These are phyloP conservation scores for Pyrrhura leucotis DNA, from an alignment of 2,797 vertebrate genomes.

Conservation along the genomic window DNA sequence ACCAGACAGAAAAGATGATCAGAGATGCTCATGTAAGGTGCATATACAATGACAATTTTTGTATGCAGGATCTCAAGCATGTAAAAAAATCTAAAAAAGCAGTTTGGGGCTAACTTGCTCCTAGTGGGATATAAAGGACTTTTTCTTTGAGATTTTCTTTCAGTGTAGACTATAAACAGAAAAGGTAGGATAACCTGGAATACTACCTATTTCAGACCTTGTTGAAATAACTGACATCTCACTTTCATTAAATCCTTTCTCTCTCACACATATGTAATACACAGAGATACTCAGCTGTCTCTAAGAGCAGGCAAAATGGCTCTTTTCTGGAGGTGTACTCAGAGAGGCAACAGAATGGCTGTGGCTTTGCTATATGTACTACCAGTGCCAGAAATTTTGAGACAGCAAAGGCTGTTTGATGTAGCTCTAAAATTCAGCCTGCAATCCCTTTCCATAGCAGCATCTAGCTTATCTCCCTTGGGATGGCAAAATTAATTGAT, in stretches of 20 bases:
- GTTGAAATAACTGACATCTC: neutral
- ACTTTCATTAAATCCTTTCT: neutral
- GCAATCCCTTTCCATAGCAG: neutral
- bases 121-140: neutral
- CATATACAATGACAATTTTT: neutral
- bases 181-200: neutral
- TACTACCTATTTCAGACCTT: neutral
- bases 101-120: neutral
- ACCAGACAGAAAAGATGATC: neutral
- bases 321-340: neutral
- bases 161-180: neutral
- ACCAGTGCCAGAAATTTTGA: neutral
- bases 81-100: neutral
- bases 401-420: neutral
- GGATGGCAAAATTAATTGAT: neutral
- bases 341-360: neutral
- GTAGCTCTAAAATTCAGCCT: neutral
- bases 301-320: neutral
- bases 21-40: neutral
- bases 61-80: neutral
- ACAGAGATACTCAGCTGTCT: neutral
- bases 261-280: rapidly evolving
- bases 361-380: neutral
- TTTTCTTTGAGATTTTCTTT: neutral
- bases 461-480: neutral